Evolutionary conservation across 2,797 vertebrate genomes (phyloP), one percentile per base, ranked within the genome.

Genomic region (Potorous gilbertii): DNA sequence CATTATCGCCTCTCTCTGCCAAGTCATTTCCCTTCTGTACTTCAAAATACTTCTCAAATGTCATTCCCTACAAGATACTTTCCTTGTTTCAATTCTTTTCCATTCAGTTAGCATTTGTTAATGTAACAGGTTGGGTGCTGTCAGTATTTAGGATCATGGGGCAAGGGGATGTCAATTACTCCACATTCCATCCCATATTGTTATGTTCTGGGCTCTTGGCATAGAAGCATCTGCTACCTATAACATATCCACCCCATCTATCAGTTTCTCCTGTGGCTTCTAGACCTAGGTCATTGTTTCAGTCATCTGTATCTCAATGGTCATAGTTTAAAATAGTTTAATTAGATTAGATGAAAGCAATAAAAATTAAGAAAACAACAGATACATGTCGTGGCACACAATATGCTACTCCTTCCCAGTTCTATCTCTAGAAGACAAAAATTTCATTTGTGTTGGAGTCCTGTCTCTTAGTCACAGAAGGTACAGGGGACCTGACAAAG

Each of bases 11-110:
- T 87, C 21, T 87, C 74, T 46, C 74, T 87, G 74, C 74, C 74
- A 87, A 87, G 74, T 87, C 74, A 87, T 87, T 87, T 87, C 74
- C 74, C 74, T 87, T 87, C 74, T 87, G 74, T 87, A 87, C 74
- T 87, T 87, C 74, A 87, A 50, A 87, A 34, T 87, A 50, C 74
- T 50, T 87, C 74, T 46, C 74, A 87, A 87, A 87, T 87, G 74
- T 87, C 74, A 87, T 87, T 27, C 74, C 74, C 74, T 87, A 87
- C 40, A 46, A 27, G 74, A 87, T 87, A 87, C 21, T 87, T 87
- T 46, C 74, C 74, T 87, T 50, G 21, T 87, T 87, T 87, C 21
- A 87, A 50, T 87, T 87, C 74, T 87, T 87, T 87, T 87, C 24
- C 46, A 27, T 87, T 87, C 40, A 87, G 21, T 50, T 87, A 87